Evolutionary conservation across 2,113 vertebrate genomes (phyloP).

Genomic region (Chrysochloris asiatica): DNA sequence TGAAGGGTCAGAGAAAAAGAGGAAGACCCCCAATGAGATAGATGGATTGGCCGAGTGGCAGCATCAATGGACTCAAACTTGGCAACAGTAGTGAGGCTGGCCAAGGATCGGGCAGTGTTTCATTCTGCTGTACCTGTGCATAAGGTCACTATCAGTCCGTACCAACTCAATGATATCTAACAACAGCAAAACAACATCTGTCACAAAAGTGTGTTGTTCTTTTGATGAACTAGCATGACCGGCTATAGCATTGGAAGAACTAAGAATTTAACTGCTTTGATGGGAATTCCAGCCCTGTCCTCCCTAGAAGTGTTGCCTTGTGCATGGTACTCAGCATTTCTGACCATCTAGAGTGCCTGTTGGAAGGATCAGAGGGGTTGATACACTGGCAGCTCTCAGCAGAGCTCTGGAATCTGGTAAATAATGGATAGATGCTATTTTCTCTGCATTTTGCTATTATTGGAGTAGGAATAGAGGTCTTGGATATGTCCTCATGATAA

Average conservation of each 20-base stretch:
- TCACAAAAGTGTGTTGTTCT: rapidly evolving
- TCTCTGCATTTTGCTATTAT: not conserved
- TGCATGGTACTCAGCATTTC: not conserved
- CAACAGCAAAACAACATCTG: no score
- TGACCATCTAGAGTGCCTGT: rapidly evolving
- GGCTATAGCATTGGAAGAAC: rapidly evolving
- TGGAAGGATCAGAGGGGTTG: not conserved
- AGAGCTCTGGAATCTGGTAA: rapidly evolving
- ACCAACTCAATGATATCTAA: no score
- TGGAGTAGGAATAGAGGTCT: not conserved
- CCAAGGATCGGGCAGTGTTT: no score
- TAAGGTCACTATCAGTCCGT: no score
- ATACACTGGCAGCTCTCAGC: rapidly evolving
- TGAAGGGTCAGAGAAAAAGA: no score
- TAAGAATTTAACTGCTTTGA: rapidly evolving
- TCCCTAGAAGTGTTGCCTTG: no score
- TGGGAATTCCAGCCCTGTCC: rapidly evolving
- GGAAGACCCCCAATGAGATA: no score
- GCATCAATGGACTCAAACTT: no score
- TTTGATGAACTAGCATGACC: not conserved
- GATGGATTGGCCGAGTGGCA: no score
- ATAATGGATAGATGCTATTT: rapidly evolving
- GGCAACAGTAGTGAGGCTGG: no score
- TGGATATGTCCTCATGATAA: rapidly evolving
- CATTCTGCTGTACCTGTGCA: no score